These are phyloP conservation scores for Sitta europaea DNA, from an alignment of 2,113 vertebrate genomes.

Conservation along the genomic window DNA sequence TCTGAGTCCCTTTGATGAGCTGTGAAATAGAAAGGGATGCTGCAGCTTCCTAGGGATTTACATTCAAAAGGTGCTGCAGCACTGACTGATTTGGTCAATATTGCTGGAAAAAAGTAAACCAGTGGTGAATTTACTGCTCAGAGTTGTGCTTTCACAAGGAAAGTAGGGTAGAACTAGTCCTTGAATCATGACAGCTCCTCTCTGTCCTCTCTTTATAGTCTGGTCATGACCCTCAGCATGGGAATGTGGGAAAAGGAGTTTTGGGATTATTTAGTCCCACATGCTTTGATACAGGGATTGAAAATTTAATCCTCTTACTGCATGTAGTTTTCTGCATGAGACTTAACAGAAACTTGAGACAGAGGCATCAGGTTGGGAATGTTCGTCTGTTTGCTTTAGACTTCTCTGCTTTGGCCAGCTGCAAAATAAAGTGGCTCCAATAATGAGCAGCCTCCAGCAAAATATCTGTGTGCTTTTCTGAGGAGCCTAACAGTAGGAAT, in stretches of 20 bases:
- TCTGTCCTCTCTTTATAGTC: neutral
- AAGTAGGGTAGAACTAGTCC: neutral
- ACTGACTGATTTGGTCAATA: neutral
- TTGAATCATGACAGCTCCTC: neutral
- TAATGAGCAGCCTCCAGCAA: neutral
- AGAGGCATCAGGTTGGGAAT: neutral
- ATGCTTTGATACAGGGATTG: neutral
- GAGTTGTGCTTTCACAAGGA: neutral
- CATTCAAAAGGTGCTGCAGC: neutral
- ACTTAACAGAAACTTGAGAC: neutral
- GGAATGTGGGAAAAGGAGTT: neutral
- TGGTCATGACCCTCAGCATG: neutral
- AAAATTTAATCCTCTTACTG: neutral
- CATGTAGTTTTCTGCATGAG: neutral
- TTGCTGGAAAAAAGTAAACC: neutral
- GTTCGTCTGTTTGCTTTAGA: neutral
- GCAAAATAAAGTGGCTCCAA: neutral
- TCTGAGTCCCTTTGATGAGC: neutral
- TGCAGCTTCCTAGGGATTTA: neutral
- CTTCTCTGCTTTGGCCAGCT: neutral
- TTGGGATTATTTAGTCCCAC: neutral
- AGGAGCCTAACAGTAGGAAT: neutral
- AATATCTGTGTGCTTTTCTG: neutral
- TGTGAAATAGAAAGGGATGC: neutral
- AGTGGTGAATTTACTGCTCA: neutral